Conservation (phyloP, 2,888 invertebrate genomes). For the Eudemis profundana region DNA sequence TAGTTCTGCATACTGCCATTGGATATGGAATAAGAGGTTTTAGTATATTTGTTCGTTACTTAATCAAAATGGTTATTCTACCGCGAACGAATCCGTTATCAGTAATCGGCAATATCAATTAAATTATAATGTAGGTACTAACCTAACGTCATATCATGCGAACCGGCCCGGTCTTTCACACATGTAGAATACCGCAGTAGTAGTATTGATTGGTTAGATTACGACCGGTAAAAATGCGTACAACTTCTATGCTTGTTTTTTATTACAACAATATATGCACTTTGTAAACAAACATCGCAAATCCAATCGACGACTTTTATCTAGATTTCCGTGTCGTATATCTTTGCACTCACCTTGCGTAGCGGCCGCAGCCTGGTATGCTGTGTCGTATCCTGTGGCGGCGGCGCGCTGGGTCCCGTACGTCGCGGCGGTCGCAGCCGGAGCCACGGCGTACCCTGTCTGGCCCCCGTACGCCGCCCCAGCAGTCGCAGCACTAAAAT, state of each 20-base stretch:
- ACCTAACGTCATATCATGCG: conserved; percentile 18
- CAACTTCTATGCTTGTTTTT: background rate
- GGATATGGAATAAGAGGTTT: background rate
- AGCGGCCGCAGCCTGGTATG: conserved; percentile 92
- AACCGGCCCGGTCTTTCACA: conserved; percentile 16
- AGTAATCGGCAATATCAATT: conserved; percentile 7
- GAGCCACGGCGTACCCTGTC: conserved; percentile 93
- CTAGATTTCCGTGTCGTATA: conserved; percentile 1
- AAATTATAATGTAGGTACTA: background rate
- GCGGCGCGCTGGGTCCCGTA: conserved; percentile 93
- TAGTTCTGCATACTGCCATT: conserved; percentile 22
- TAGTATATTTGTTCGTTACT: background rate
- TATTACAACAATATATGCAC: background rate
- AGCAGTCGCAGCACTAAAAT: conserved; percentile 88
- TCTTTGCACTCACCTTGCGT: conserved; percentile 89
- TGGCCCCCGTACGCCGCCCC: conserved; percentile 94
- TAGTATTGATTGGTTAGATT: conserved; percentile 39
- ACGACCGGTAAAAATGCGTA: background rate
- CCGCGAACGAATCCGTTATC: conserved; percentile 22
- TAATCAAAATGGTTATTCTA: conserved; percentile 1
- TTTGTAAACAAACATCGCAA: conserved; percentile 11
- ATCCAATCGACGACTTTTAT: background rate
- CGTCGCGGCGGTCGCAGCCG: conserved; percentile 92
- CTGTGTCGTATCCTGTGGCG: conserved; percentile 92
- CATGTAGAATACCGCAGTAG: conserved; percentile 35